Percentiles rank a stretch among this genome's conserved stretches.
These are phyloP conservation scores for Agrotis ipsilon DNA, from an alignment of 2,888 invertebrate species.

Conservation along the genomic window DNA sequence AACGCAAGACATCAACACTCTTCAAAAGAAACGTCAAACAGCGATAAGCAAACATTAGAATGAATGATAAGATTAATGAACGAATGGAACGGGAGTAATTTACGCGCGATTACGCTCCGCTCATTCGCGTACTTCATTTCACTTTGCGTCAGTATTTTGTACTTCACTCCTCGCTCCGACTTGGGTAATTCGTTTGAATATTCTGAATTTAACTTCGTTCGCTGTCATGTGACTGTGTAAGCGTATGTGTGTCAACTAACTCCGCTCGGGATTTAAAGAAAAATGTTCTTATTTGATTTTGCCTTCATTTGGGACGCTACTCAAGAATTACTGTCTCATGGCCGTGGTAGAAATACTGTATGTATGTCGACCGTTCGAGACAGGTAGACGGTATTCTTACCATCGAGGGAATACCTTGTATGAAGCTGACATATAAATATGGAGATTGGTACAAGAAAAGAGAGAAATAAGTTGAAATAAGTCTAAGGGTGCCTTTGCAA, in stretches of 20 bases:
- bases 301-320: slow-evolving; percentile 8
- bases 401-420: no score
- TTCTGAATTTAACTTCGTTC: slow-evolving; percentile 50
- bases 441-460: no score
- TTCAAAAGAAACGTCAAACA: slow-evolving; percentile 60
- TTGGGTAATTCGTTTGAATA: slow-evolving; percentile 48
- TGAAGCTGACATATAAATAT: no score
- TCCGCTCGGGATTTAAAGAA: slow-evolving; percentile 12
- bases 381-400: no score
- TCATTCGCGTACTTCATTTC: slow-evolving; percentile 63
- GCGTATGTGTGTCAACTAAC: slow-evolving; percentile 15
- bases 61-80: slow-evolving; percentile 59
- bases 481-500: no score
- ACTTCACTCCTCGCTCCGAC: slow-evolving; percentile 32
- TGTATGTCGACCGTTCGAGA: no score
- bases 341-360: neutral
- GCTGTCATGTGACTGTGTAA: slow-evolving; percentile 4
- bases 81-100: slow-evolving; percentile 49
- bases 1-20: neutral
- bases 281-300: slow-evolving; percentile 18
- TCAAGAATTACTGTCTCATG: neutral
- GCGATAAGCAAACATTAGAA: slow-evolving; percentile 68
- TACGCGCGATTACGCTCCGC: slow-evolving; percentile 60
- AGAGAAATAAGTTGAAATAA: no score
- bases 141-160: slow-evolving; percentile 45